Conservation (phyloP, 2,797 vertebrate species). For the Tachyglossus aculeatus region DNA sequence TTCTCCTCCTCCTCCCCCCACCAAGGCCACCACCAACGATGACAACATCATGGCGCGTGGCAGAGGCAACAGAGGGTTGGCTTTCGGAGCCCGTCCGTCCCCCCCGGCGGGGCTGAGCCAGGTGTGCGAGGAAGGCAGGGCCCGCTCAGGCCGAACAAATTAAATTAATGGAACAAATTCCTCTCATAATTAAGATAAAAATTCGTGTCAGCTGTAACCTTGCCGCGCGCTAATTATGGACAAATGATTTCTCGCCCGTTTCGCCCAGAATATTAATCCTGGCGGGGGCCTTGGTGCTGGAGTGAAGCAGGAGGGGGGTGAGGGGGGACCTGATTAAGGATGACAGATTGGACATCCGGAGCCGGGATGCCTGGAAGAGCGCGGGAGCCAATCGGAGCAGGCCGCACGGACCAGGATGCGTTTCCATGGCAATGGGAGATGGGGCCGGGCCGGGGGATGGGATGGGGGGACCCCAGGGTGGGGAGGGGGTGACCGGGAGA, state of each 20-base stretch:
- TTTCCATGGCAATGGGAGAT: conserved; percentile 86
- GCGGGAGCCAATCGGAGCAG: conserved; percentile 77
- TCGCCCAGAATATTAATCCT: conserved; percentile 89
- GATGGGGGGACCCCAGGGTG: too few relatives aligned
- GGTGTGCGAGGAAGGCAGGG: too few relatives aligned
- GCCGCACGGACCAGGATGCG: conserved; percentile 83
- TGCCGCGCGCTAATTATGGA: conserved; percentile 94
- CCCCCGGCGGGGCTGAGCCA: too few relatives aligned
- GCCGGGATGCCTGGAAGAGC: conserved; percentile 75
- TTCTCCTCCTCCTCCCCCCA: too few relatives aligned
- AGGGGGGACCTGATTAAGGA: conserved; percentile 96
- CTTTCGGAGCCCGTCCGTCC: too few relatives aligned
- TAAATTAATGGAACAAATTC: conserved; percentile 99
- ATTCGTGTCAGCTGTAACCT: conserved; percentile 92
- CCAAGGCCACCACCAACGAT: too few relatives aligned
- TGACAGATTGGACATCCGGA: conserved; percentile 90
- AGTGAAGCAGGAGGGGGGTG: conserved; percentile 90
- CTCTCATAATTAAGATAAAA: conserved; percentile 97
- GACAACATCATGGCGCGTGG: too few relatives aligned
- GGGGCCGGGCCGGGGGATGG: too few relatives aligned
- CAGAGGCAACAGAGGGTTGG: too few relatives aligned
- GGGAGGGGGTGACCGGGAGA: too few relatives aligned
- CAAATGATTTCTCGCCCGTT: conserved; percentile 94
- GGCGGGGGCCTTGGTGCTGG: conserved; percentile 87
- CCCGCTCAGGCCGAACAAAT: conserved; percentile 92